Percentiles rank a stretch among this genome's conserved stretches.
Evolutionary conservation across 2,888 invertebrate species (phyloP).

Genomic region (Eumerus sabulonum): DNA sequence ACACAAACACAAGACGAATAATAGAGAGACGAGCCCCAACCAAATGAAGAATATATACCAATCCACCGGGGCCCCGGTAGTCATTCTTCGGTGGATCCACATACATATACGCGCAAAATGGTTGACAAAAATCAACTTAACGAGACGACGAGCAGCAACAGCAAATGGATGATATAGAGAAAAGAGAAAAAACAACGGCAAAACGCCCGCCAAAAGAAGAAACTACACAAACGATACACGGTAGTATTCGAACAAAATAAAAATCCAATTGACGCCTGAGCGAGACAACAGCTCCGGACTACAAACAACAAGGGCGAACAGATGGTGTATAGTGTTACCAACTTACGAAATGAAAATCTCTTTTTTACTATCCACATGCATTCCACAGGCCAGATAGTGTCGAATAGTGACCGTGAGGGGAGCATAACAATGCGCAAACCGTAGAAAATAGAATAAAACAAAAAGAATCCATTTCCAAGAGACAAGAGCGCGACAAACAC

Average conservation of each 20-base stretch:
- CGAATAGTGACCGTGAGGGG: slow-evolving; percentile 32
- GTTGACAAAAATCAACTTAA: slow-evolving; percentile 26
- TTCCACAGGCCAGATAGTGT: slow-evolving; percentile 39
- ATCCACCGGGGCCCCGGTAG: no score
- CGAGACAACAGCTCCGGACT: slow-evolving; percentile 30
- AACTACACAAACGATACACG: slow-evolving; percentile 18
- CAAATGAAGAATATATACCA: no score
- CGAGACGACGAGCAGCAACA: no score
- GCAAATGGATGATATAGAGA: background rate
- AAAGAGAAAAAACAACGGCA: slow-evolving; percentile 22
- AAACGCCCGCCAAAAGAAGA: slow-evolving; percentile 61
- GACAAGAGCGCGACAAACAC: slow-evolving; percentile 35
- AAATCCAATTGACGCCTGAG: slow-evolving; percentile 43
- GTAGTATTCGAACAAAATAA: slow-evolving; percentile 59
- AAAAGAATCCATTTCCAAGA: slow-evolving; percentile 11
- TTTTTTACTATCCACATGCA: slow-evolving; percentile 49
- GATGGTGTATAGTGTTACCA: background rate
- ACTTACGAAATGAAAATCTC: slow-evolving; percentile 22
- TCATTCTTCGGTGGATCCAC: no score
- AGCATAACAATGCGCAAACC: slow-evolving; percentile 59
- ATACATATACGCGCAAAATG: slow-evolving; percentile 48
- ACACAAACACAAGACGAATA: no score
- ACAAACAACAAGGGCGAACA: background rate
- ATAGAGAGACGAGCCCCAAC: no score
- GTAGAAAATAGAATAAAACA: slow-evolving; percentile 22